Evolutionary conservation across 35 echinoderm and acorn worm genomes (phyloP).

Genomic region (Apostichopus japonicus): DNA sequence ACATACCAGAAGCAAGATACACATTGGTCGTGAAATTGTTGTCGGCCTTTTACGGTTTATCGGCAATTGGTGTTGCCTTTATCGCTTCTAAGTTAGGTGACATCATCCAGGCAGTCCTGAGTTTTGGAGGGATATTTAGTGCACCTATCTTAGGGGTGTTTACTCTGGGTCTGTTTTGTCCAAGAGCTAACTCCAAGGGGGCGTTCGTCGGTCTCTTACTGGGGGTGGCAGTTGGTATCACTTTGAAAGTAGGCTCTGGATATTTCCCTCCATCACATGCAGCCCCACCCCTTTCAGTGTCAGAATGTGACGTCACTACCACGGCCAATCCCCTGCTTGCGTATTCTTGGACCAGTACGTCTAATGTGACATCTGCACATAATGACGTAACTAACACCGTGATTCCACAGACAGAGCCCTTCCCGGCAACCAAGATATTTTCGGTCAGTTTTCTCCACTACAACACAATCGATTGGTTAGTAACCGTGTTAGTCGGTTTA

Average conservation of each 20-base stretch:
- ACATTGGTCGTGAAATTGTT: neutral
- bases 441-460: neutral
- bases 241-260: slow-evolving; percentile 2
- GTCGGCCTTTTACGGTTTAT: neutral
- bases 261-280: neutral
- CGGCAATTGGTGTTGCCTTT: neutral
- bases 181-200: neutral
- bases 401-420: neutral
- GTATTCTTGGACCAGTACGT: neutral
- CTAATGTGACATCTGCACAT: neutral
- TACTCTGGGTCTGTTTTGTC: neutral
- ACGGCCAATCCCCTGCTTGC: neutral
- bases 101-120: neutral
- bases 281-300: neutral
- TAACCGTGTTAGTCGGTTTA: neutral
- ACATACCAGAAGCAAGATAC: neutral
- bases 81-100: neutral
- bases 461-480: neutral
- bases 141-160: neutral
- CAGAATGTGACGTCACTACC: neutral
- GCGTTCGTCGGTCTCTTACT: neutral
- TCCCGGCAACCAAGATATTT: neutral
- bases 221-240: neutral
- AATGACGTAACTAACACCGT: neutral
- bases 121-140: neutral